These are phyloP conservation scores for Boloria euphrosyne DNA, from an alignment of 2,888 invertebrate species.

Conservation along the genomic window DNA sequence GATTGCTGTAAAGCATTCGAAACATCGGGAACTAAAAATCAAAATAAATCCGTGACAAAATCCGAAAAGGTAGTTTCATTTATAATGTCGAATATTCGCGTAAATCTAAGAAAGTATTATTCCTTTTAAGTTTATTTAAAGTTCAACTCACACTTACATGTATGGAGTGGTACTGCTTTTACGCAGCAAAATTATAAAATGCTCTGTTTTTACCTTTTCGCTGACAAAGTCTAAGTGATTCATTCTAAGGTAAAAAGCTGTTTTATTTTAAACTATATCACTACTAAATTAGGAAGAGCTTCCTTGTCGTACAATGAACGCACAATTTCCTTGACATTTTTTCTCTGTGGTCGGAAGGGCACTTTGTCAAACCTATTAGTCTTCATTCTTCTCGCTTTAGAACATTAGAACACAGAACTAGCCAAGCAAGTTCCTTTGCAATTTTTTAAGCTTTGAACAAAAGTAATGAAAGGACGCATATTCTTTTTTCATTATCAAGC, in stretches of 20 bases:
- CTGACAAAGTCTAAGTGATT: not conserved
- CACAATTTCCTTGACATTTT: slow-evolving; percentile 31
- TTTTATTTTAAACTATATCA: not conserved
- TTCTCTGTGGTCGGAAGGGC: slow-evolving; percentile 23
- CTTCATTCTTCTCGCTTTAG: slow-evolving; percentile 34
- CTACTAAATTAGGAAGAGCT: slow-evolving; percentile 20
- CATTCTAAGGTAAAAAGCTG: not conserved
- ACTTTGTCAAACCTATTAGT: slow-evolving; percentile 39
- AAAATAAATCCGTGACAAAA: no score
- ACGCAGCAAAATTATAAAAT: no score
- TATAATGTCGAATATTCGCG: no score
- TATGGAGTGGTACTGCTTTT: no score
- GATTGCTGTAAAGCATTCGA: no score
- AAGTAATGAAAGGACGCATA: not conserved
- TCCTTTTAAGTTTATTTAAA: no score
- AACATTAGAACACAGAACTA: no score
- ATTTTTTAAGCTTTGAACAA: slow-evolving; percentile 27
- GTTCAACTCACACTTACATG: no score
- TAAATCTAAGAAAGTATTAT: no score
- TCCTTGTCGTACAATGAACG: slow-evolving; percentile 25
- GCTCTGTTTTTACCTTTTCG: no score
- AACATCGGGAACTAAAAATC: no score
- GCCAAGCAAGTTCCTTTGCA: slow-evolving; percentile 25
- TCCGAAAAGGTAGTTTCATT: no score
- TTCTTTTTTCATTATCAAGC: not conserved